Evolutionary conservation across 2,113 vertebrate genomes (phyloP).

Genomic region (Rhineura floridana): DNA sequence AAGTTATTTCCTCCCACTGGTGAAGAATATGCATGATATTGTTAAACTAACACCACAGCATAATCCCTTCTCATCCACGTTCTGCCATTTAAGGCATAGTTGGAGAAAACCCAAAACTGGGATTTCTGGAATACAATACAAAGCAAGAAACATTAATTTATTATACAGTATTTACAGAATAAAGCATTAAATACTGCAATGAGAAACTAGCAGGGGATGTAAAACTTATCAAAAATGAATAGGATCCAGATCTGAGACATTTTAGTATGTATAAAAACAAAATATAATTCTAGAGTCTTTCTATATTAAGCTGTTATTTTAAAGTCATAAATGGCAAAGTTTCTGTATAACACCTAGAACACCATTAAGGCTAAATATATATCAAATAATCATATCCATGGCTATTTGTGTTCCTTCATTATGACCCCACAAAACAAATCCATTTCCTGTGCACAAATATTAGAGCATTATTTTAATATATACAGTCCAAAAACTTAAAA

Average conservation of each 20-base stretch:
- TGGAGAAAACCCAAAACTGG: not conserved
- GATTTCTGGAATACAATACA: not conserved
- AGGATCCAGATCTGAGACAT: not conserved
- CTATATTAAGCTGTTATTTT: not conserved
- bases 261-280: not conserved
- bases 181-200: not conserved
- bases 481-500: not conserved
- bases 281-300: not conserved
- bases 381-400: not conserved
- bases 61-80: not conserved
- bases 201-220: not conserved
- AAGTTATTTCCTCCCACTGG: not conserved
- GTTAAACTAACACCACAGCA: not conserved
- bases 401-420: not conserved
- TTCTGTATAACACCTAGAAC: not conserved
- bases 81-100: not conserved
- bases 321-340: not conserved
- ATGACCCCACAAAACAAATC: not conserved
- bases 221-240: not conserved
- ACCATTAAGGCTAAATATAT: not conserved
- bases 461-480: slow-evolving; percentile 29
- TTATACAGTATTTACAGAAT: not conserved
- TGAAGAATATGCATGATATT: not conserved
- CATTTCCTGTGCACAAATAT: not conserved
- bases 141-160: not conserved